Base-by-base conservation (phyloP, 2,113 vertebrate species). In the Herpetotheres cachinnans region DNA sequence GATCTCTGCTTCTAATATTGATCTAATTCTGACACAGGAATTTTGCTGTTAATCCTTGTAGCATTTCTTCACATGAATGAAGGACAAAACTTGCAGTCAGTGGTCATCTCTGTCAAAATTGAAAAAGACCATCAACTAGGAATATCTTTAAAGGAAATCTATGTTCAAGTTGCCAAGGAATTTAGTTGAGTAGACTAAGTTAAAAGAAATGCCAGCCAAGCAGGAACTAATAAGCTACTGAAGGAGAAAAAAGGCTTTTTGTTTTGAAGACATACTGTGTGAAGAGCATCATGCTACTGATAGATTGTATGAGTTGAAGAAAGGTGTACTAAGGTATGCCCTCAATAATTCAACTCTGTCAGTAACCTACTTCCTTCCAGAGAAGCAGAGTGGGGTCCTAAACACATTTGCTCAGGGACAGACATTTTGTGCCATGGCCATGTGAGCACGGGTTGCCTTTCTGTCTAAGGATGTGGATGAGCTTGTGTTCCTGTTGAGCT, bases 301-400 rank as follows among this genome's bases (percentile, higher is more conserved):
- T 67, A 17, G 26, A 46, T 16, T 56, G 6, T 29, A 13, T 10
- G 52, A 66, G 18, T 46, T 82, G 32, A 66, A 46, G 52, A 66
- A 11, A 71, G 2, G 5, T 22, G 6, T 38, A 0, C 2, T 26
- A 2, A 65, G 25, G 7, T 27, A 26, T 59, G 10, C 7, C 36
- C 32, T 55, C 16, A 50, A 2, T 42, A 29, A 26, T 40, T 56
- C 7, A 55, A 5, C 34, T 71, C 59, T 47, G 24, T 11, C 30
- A 36, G 36, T 18, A 52, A 32, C 16, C 10, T 25, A 4, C 38
- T 65, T 74, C n/a, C 19, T 74, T 34, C 61, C n/a, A n/a, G 11
- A 40, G 49, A 6, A 10, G 14, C 18, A 50, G 0, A 14, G 11
- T 8, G 14, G 19, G 14, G 2, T 56, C 34, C 32, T n/a, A 14